Evolutionary conservation across 2,888 invertebrate genomes (phyloP), one percentile per base, ranked within the genome.

Genomic region (Volucella zonaria): DNA sequence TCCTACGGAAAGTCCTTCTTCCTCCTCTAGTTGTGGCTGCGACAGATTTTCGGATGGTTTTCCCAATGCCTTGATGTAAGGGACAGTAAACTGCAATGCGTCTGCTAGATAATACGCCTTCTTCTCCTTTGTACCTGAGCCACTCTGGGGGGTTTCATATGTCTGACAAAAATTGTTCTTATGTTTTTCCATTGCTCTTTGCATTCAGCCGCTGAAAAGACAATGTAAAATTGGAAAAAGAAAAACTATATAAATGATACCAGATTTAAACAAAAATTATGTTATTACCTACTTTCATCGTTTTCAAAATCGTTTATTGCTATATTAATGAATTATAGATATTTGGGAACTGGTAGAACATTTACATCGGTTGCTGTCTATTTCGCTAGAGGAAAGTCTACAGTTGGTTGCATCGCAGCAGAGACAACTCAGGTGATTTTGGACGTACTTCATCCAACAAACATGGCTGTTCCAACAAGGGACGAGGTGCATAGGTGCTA

Each of bases 361-460:
- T 56, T 56, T 56, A 31, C 56, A 56, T 56, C 56, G 56, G 31
- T 56, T 56, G 56, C 10, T 31, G n/a, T 56, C 38, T 56, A 18
- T 56, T 10, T 56, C 56, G 56, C 56, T 56, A 56, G 31, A 56
- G 54, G 54, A 54, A 4, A 31, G 54, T 54, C 18, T 18, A 18
- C 18, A 18, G 18, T 18, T 18, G 18, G 11, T 56, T 2, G 31
- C 23, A 56, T 56, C 18, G 2, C 31, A 38, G 38, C 38, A 38
- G 58, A 59, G 42, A 40, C 58, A 59, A 42, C 42, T 40, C 58
- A 59, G 58, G 58, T n/a, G n/a, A n/a, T n/a, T 59, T 59, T 40
- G 15, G 58, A 59, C 58, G 58, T 59, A 59, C 42, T 59, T 40
- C 58, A 42, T 40, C 42, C 40, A 59, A 59, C 58, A 40, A 8